Percentiles rank a stretch among this genome's conserved stretches.
Evolutionary conservation across 2,113 vertebrate species (phyloP).

Genomic region (Hippocampus abdominalis): DNA sequence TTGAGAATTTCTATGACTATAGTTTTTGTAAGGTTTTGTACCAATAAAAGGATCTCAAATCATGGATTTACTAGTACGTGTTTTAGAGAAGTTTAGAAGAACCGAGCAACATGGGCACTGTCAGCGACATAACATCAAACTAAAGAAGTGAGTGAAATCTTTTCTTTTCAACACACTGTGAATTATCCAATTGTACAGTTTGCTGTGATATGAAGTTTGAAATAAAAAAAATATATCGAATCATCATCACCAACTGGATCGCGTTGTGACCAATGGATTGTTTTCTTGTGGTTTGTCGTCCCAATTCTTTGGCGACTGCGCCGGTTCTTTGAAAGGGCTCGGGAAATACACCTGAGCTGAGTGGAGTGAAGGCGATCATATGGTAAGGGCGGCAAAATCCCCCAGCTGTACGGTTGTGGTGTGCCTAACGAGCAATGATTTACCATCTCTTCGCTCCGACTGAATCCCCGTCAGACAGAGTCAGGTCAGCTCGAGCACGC

Average conservation of each 20-base stretch:
- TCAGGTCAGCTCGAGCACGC: constrained; percentile 37
- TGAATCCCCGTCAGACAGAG: constrained; percentile 69
- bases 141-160: constrained; percentile 80
- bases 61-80: constrained; percentile 89
- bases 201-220: constrained; percentile 98
- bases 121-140: constrained; percentile 56
- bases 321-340: too few species aligned
- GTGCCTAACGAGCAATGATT: constrained; percentile 75
- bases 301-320: too few species aligned
- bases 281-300: too few species aligned
- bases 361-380: background rate
- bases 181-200: constrained; percentile 99
- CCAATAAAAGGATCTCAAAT: constrained; percentile 67
- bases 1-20: constrained; percentile 99
- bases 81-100: constrained; percentile 90
- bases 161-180: constrained; percentile 99
- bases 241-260: constrained; percentile 14
- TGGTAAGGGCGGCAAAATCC: constrained; percentile 49
- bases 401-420: constrained; percentile 60
- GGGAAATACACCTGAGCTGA: too few species aligned
- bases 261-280: background rate
- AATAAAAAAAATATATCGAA: constrained; percentile 78
- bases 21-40: constrained; percentile 99
- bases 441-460: constrained; percentile 71
- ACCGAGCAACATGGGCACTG: constrained; percentile 65